phyloP scores from a whole-genome alignment of 2,797 vertebrate species.

The Pangasius djambal region DNA sequence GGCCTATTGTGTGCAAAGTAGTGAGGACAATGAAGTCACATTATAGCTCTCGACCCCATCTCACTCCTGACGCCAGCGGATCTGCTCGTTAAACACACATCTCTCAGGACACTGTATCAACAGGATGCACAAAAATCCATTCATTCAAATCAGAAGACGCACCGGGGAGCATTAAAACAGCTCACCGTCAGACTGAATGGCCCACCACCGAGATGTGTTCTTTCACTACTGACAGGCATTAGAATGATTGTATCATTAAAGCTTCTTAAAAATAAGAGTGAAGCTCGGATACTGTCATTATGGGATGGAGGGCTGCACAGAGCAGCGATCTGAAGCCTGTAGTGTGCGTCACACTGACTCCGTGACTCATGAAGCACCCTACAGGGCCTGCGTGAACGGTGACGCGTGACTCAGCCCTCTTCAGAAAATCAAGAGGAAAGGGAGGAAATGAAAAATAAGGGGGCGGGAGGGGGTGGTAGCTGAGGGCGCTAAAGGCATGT shows the following conservation, averaged over 20 bases:
- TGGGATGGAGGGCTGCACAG: not conserved
- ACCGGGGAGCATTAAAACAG: conserved; percentile 60
- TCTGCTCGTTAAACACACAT: conserved; percentile 73
- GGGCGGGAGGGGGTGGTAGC: not conserved
- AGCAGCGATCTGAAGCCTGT: conserved; percentile 10
- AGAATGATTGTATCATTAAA: not conserved
- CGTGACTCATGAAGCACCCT: conserved; percentile 28
- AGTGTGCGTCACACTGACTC: conserved; percentile 25
- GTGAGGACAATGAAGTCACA: not conserved
- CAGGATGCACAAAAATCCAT: conserved; percentile 52
- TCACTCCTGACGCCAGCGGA: conserved; percentile 40
- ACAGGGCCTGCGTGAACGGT: not conserved
- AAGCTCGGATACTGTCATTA: conserved; percentile 23
- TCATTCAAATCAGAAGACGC: conserved; percentile 60
- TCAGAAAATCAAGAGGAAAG: not conserved
- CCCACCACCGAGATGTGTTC: not conserved
- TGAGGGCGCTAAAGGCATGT: not conserved
- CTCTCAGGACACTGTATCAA: conserved; percentile 80
- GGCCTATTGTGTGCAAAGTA: not conserved
- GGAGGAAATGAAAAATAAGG: conserved; percentile 23
- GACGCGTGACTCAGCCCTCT: conserved; percentile 15
- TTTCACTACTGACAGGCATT: conserved; percentile 14
- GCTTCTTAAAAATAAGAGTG: conserved; percentile 23
- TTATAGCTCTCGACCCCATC: not conserved
- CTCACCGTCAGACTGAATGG: not conserved